Evolutionary conservation across 2,888 invertebrate species (phyloP).

Genomic region (Thecophora atra): DNA sequence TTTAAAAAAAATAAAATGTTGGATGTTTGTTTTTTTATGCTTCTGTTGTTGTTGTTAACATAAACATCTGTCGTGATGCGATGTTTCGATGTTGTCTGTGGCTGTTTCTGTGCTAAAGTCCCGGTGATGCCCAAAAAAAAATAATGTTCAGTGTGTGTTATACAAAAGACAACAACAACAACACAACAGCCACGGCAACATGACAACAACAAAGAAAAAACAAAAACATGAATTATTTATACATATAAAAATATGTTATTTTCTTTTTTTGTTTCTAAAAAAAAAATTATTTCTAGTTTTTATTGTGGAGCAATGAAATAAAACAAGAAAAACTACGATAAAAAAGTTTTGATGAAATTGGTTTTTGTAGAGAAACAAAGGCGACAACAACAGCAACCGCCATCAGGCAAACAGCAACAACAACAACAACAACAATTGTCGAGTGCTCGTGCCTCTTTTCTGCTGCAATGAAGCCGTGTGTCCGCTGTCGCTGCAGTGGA

Average conservation of each 20-base stretch:
- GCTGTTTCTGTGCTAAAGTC: slow-evolving; percentile 24
- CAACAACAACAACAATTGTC: no score
- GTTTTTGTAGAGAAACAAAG: neutral
- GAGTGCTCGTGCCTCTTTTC: no score
- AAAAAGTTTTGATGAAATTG: neutral
- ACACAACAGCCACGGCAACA: neutral
- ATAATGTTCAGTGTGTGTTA: slow-evolving; percentile 6
- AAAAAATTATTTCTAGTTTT: neutral
- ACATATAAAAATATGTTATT: neutral
- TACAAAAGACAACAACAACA: slow-evolving; percentile 17
- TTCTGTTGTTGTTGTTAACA: neutral
- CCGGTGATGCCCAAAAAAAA: slow-evolving; percentile 11
- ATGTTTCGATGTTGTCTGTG: slow-evolving; percentile 1
- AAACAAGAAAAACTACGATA: neutral
- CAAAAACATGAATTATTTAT: neutral
- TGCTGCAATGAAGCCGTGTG: no score
- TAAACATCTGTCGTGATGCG: neutral
- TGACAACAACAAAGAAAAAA: neutral
- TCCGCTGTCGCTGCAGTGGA: no score
- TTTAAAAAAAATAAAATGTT: neutral
- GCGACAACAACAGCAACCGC: neutral
- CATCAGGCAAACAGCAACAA: neutral
- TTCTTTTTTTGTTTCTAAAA: no score
- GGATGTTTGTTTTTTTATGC: neutral
- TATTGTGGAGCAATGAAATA: neutral